A percentile compares a stretch with the other conserved stretches of the same genome.
Evolutionary conservation across 2,797 vertebrate genomes (phyloP).

Genomic region (Luscinia luscinia): DNA sequence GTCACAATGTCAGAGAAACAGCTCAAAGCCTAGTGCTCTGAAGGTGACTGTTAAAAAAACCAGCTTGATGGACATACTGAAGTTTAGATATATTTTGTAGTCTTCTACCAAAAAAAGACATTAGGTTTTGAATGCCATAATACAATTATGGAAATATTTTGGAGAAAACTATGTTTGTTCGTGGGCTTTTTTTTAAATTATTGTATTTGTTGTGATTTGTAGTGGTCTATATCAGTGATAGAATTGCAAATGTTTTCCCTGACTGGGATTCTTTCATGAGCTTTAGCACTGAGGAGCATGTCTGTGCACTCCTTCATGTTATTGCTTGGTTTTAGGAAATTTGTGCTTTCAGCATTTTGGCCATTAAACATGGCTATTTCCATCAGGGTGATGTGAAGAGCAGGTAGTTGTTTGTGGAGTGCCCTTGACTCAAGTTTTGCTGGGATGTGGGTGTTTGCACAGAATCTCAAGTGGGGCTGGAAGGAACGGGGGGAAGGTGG

Average conservation of each 20-base stretch:
- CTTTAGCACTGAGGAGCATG: not conserved
- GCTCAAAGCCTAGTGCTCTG: not conserved
- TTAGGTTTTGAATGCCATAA: not conserved
- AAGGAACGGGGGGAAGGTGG: not conserved
- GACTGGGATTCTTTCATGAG: not conserved
- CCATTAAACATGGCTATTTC: fast-evolving
- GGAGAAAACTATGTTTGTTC: not conserved
- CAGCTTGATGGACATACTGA: not conserved
- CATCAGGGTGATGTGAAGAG: not conserved
- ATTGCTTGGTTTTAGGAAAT: not conserved
- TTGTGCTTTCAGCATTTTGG: not conserved
- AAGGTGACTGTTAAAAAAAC: not conserved
- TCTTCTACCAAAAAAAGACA: not conserved
- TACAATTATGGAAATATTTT: not conserved
- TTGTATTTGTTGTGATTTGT: not conserved
- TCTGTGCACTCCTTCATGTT: not conserved
- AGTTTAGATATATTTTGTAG: not conserved
- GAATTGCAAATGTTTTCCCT: not conserved
- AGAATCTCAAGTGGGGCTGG: not conserved
- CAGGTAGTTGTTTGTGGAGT: not conserved
- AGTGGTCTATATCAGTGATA: not conserved
- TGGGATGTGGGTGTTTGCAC: not conserved
- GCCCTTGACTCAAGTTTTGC: not conserved
- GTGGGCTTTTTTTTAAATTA: not conserved
- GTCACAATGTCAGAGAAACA: not conserved